These are phyloP conservation scores for Enteromius treurensis DNA, from an alignment of 2,797 vertebrate genomes.

Conservation along the genomic window DNA sequence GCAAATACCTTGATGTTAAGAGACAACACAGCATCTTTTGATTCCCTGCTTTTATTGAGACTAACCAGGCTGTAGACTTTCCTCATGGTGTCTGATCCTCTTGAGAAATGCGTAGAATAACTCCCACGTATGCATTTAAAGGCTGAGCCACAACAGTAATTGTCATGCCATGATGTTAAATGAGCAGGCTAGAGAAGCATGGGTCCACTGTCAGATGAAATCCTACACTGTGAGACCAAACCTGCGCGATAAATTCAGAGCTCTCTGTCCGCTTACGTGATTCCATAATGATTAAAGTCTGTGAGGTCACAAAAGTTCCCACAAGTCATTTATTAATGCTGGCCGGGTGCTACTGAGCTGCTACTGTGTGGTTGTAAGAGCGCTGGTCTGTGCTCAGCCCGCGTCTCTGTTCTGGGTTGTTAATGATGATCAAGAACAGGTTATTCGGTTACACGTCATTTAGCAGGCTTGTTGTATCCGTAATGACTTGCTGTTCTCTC, in stretches of 20 bases:
- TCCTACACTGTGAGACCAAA: slow-evolving; percentile 26
- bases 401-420: slow-evolving; percentile 1
- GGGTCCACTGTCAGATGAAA: slow-evolving; percentile 17
- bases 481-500: slow-evolving; percentile 11
- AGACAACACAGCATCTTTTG: slow-evolving; percentile 45
- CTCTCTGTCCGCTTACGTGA: slow-evolving; percentile 5
- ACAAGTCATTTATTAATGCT: slow-evolving; percentile 47
- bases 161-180: not conserved
- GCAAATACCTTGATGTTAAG: slow-evolving; percentile 50
- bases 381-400: not conserved
- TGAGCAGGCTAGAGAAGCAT: not conserved
- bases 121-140: slow-evolving; percentile 15
- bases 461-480: slow-evolving; percentile 19
- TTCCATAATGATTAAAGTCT: slow-evolving; percentile 44
- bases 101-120: not conserved
- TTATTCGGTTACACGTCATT: slow-evolving; percentile 27
- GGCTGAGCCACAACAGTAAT: slow-evolving; percentile 14
- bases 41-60: slow-evolving; percentile 35
- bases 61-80: slow-evolving; percentile 52
- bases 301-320: slow-evolving; percentile 9
- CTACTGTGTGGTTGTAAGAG: not conserved
- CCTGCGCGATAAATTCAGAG: not conserved
- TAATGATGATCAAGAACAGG: slow-evolving; percentile 31
- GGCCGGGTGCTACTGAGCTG: slow-evolving; percentile 1
- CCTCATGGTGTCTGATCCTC: slow-evolving; percentile 39